Base-by-base conservation (phyloP, 2,113 vertebrate genomes). In the Bos javanicus region DNA sequence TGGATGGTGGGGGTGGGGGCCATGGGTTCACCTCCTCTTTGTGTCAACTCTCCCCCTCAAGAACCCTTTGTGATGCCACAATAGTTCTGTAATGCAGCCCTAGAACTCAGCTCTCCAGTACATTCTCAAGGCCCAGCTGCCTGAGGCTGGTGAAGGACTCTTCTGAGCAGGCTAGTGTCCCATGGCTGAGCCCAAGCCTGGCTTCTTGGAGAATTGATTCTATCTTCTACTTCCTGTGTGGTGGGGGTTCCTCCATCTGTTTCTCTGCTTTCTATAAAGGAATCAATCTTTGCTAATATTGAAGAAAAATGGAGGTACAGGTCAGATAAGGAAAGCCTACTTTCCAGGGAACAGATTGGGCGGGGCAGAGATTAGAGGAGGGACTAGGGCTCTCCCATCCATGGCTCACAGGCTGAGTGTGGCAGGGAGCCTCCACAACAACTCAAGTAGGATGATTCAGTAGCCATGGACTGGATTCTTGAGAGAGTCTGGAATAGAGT, bases 11-110 rank as follows among this genome's bases (percentile, higher is more conserved):
- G 30, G 2, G 16, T 36, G 0, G n/a, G 57, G n/a, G 26, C 21
- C 2, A 9, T 43, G 74, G 15, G 48, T 16, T 56, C 50, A 7
- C 4, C 46, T 33, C 19, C 4, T 43, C 14, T 54, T 26, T 5
- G 12, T 2, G 8, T n/a, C 81, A n/a, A 4, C 23, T 36, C 13
- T 6, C 25, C 25, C 0, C 6, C 0, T 0, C n/a, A 6, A 80
- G 19, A 87, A 19, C 4, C 26, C 14, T 52, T 16, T 2, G n/a
- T 26, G 56, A 23, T 21, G 50, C 13, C 11, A 30, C 71, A 10
- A 13, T 3, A 25, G 52, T n/a, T 74, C 23, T 19, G 80, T 7
- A 21, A 43, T 12, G 2, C 1, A 5, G 57, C 19, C n/a, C 43
- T 52, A 13, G 46, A 54, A 6, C 19, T 80, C 71, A 43, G 13